Evolutionary conservation across 2,797 vertebrate species (phyloP).

Genomic region (Catostomus latipinnis): DNA sequence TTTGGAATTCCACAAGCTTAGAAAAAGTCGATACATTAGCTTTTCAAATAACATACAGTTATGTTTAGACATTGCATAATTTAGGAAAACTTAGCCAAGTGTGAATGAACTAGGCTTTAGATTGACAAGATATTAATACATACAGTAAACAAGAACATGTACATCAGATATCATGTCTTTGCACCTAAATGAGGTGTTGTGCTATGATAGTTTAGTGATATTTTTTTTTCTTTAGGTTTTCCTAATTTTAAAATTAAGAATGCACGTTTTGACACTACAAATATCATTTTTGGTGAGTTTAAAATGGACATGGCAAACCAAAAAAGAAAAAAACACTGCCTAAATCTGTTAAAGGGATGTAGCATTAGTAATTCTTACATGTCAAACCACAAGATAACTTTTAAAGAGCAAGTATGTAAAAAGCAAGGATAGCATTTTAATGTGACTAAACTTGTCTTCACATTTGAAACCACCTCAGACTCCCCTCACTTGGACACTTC

Average conservation of each 20-base stretch:
- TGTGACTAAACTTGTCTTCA: slow-evolving; percentile 18
- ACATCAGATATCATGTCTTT: slow-evolving; percentile 27
- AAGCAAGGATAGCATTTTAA: not conserved
- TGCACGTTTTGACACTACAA: too few species aligned
- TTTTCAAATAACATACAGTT: too few species aligned
- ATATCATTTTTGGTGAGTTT: too few species aligned
- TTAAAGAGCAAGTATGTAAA: not conserved
- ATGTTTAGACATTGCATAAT: too few species aligned
- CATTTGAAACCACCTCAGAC: slow-evolving; percentile 22
- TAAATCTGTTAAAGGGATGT: not conserved
- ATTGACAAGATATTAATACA: slow-evolving; percentile 15
- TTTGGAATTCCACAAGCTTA: too few species aligned
- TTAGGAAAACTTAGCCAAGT: too few species aligned
- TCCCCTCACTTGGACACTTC: slow-evolving; percentile 32
- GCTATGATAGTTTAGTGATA: not conserved
- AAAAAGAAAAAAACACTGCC: too few species aligned
- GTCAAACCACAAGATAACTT: not conserved
- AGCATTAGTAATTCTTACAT: not conserved
- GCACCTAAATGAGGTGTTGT: slow-evolving; percentile 19
- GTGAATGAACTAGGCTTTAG: not conserved
- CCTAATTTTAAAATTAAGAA: too few species aligned
- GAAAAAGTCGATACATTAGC: too few species aligned
- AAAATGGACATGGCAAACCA: too few species aligned
- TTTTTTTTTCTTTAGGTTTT: not conserved
- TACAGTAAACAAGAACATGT: slow-evolving; percentile 4